Evolutionary conservation across 2,888 invertebrate genomes (phyloP).

Genomic region (Ernsta delagoae): DNA sequence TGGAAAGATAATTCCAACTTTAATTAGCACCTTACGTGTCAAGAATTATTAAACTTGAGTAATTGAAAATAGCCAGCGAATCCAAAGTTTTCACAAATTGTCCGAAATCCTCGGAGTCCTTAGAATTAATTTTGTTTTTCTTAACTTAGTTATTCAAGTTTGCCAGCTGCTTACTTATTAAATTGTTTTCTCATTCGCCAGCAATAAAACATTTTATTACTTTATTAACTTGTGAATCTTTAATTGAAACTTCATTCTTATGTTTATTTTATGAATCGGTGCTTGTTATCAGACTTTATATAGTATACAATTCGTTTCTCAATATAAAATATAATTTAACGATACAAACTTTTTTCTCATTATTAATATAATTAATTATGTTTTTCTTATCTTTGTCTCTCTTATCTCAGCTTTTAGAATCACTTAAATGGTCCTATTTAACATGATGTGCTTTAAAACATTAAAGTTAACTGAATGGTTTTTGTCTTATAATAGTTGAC

Average conservation of each 20-base stretch:
- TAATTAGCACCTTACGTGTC: conserved; percentile 34
- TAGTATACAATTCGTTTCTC: too few species aligned
- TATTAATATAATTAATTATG: too few species aligned
- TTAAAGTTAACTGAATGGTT: too few species aligned
- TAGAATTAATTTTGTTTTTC: conserved; percentile 32
- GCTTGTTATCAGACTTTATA: background rate
- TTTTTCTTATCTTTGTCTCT: too few species aligned
- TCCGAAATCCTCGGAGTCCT: conserved; percentile 27
- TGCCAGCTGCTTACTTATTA: conserved; percentile 34
- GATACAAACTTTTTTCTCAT: too few species aligned
- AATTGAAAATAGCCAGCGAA: conserved; percentile 30
- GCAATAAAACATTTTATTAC: conserved; percentile 25
- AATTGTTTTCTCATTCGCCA: conserved; percentile 28
- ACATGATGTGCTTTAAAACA: too few species aligned
- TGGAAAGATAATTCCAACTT: conserved; percentile 25
- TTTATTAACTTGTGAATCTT: conserved; percentile 12
- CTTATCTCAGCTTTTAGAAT: too few species aligned
- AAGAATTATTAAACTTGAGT: conserved; percentile 32
- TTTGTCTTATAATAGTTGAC: too few species aligned
- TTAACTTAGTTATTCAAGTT: conserved; percentile 20
- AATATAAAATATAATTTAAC: too few species aligned
- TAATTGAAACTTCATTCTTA: background rate
- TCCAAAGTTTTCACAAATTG: conserved; percentile 27
- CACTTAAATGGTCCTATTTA: too few species aligned
- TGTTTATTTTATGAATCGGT: background rate